Evolutionary conservation across 2,888 invertebrate species (phyloP), one percentile per base, ranked within the genome.

Genomic region (Graphium colonna): DNA sequence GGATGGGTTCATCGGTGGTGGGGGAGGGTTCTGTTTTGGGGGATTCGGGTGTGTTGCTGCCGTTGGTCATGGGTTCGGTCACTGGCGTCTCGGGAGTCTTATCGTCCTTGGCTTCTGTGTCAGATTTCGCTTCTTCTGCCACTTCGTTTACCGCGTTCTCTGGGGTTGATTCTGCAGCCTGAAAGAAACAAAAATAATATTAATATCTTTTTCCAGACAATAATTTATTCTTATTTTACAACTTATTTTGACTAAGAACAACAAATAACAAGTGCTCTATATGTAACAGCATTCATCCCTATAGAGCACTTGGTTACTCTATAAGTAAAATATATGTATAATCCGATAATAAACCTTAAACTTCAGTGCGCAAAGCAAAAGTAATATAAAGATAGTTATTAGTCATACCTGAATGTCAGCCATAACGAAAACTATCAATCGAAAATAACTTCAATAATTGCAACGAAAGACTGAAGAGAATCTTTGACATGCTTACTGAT

Each of bases 71-170:
- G 18, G 85, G 84, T 73, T 89, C 85, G 33, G 89, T 88, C 17
- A 87, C 82, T 45, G 91, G 91, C 4, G 91, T 89, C 58, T 89
- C 89, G 1, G 88, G 86, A 1, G 85, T 80, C 63, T 86, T 84
- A 57, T 83, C 87, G 21, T 85, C 83, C 60, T 81, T 80, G 41
- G 60, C 61, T 63, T 85, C 87, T 13, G 64, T 61, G 49, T 73
- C 71, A 44, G 75, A 61, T 65, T 78, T 81, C 8, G 62, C 73
- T 67, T 82, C 80, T 59, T 81, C 82, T 26, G 74, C 72, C 3
- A 73, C 64, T 63, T 80, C 80, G 16, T 69, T 73, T 46, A 70
- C 72, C 52, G 65, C 77, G 60, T 77, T 61, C 69, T 77, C 85
- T n/a, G 85, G 71, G 56, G 71, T 69, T 17, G 68, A 68, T 67